These are phyloP conservation scores for Lucilia cuprina DNA, from an alignment of 1,140 invertebrate species.

Conservation along the genomic window DNA sequence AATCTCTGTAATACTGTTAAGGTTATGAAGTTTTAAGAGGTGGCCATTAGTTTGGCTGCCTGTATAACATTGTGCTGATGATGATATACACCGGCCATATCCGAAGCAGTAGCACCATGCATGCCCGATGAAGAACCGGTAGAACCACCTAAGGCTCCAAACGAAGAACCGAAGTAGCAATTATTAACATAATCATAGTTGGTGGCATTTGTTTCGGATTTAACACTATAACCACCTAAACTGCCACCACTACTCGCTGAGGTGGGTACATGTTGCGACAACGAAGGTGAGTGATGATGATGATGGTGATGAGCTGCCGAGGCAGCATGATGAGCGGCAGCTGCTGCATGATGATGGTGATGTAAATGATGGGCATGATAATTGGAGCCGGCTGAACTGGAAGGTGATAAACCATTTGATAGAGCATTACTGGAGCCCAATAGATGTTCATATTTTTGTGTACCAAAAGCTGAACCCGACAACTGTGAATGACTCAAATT, in stretches of 20 bases:
- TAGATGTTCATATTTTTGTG: conserved; percentile 42
- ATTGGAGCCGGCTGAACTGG: conserved; percentile 53
- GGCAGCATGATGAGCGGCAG: conserved; percentile 44
- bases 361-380: conserved; percentile 47
- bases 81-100: conserved; percentile 70
- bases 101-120: conserved; percentile 55
- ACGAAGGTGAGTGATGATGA: conserved; percentile 31
- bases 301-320: conserved; percentile 46
- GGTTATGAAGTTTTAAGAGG: conserved; percentile 62
- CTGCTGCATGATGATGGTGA: conserved; percentile 45
- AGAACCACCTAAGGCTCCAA: conserved; percentile 44
- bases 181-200: conserved; percentile 62
- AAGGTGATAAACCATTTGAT: conserved; percentile 42
- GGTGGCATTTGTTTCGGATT: conserved; percentile 56
- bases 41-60: conserved; percentile 79
- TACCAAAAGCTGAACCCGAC: not conserved
- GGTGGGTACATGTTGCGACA: not conserved
- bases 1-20: not conserved
- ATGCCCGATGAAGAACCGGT: conserved; percentile 48
- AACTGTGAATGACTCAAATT: conserved; percentile 18
- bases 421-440: conserved; percentile 19
- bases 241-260: conserved; percentile 37
- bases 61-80: conserved; percentile 83
- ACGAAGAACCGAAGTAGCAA: conserved; percentile 57
- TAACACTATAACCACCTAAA: conserved; percentile 48